Evolutionary conservation across 2,888 invertebrate genomes (phyloP), one percentile per base, ranked within the genome.

Genomic region (Pherbina coryleti): DNA sequence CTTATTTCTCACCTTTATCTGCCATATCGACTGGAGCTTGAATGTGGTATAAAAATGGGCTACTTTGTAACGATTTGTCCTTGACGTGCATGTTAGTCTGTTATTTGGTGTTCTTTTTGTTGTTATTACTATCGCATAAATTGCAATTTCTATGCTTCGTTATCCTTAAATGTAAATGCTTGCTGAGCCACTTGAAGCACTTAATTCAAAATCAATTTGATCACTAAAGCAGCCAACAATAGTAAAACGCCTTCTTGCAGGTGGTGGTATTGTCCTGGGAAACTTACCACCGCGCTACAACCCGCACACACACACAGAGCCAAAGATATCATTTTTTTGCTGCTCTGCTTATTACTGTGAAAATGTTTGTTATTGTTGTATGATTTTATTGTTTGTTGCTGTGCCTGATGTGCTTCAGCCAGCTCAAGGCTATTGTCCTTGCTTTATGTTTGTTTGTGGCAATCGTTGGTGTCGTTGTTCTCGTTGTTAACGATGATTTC

Each of bases 101-200:
- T 44, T 44, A 44, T 44, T 11, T 44, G 44, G 14, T 44, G 44
- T 8, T 37, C 5, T 37, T 3, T 37, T 64, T 64, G n/a, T 64
- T 64, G 31, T 34, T 64, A 64, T 64, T 64, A 64, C n/a, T 64
- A 9, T 64, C 31, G 31, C 5, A 51, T 69, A 69, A 49, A 49
- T 49, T 69, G 28, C 69, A 66, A 66, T 37, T 37, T 31, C 64
- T 9, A 37, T 5, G 53, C 55, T 66, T 75, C 75, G 67, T 67
- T 75, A 75, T 66, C 66, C 75, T 67, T 75, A 53, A 67, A 73
- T 73, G 60, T 25, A 75, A 75, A 67, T 75, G 34, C 53, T 64
- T 64, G 17, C n/a, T 17, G 53, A 49, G 51, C 57, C 44, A 34
- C 34, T 57, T 57, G 31, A 57, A 57, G 57, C 57, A 60, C 72